Conservation (phyloP, 2,888 invertebrate genomes). For the Xestoiulus laeticollis region DNA sequence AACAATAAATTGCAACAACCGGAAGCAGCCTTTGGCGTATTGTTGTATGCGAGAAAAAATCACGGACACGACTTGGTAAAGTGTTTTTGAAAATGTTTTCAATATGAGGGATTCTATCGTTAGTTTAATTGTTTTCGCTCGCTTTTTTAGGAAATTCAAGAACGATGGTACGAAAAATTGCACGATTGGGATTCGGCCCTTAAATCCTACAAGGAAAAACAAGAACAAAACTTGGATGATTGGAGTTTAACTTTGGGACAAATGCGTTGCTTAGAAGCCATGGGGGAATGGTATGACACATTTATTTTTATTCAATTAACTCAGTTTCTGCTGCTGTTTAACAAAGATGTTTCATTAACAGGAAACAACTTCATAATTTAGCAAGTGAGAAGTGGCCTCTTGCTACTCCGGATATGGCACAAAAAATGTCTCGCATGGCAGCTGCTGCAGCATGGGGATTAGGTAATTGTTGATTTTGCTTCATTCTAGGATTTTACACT, state of each 20-base stretch:
- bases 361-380: constrained; percentile 77
- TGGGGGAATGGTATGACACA: constrained; percentile 84
- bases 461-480: constrained; percentile 62
- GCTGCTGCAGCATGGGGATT: constrained; percentile 94
- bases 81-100: not conserved
- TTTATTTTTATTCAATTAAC: not conserved
- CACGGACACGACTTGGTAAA: constrained; percentile 70
- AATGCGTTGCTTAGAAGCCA: constrained; percentile 94
- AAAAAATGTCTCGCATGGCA: constrained; percentile 84
- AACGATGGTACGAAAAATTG: constrained; percentile 98
- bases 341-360: constrained; percentile 55
- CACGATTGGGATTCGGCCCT: constrained; percentile 99
- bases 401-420: constrained; percentile 65
- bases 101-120: not conserved
- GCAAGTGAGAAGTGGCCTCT: constrained; percentile 82
- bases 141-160: constrained; percentile 70
- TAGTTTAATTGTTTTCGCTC: constrained; percentile 20
- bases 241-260: constrained; percentile 87
- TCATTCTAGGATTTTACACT: not conserved
- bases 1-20: constrained; percentile 99
- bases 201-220: constrained; percentile 81
- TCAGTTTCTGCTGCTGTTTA: not conserved
- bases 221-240: constrained; percentile 71
- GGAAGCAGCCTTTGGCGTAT: constrained; percentile 91
- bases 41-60: constrained; percentile 88